These are phyloP conservation scores for Tholera decimalis DNA, from an alignment of 2,888 invertebrate species.

Conservation along the genomic window DNA sequence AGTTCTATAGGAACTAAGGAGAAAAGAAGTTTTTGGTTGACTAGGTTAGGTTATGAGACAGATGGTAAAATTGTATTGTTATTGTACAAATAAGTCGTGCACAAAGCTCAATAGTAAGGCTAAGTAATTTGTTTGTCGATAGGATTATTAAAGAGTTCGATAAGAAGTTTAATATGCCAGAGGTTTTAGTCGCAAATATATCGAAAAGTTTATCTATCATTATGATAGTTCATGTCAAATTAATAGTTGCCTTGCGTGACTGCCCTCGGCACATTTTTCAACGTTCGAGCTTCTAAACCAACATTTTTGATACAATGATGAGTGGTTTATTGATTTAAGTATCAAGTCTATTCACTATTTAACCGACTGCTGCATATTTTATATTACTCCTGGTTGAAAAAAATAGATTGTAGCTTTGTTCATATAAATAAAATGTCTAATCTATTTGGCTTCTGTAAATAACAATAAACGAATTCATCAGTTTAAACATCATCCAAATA, in stretches of 20 bases:
- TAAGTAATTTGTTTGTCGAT: not conserved
- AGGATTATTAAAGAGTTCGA: slow-evolving; percentile 1
- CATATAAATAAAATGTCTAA: not conserved
- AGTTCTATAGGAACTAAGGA: too few species aligned
- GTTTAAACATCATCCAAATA: too few species aligned
- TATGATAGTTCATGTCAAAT: slow-evolving; percentile 75
- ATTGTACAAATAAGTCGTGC: too few species aligned
- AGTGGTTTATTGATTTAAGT: slow-evolving; percentile 77
- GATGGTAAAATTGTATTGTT: too few species aligned
- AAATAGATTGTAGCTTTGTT: not conserved
- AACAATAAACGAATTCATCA: not conserved
- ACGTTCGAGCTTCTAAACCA: slow-evolving; percentile 69
- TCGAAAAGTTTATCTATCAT: slow-evolving; percentile 62
- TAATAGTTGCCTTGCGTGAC: slow-evolving; percentile 85
- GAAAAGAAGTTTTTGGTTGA: too few species aligned
- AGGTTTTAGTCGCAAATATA: slow-evolving; percentile 31
- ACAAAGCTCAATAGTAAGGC: not conserved
- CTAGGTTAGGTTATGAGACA: too few species aligned
- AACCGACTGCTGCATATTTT: slow-evolving; percentile 15
- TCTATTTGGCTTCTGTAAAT: not conserved
- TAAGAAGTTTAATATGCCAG: slow-evolving; percentile 16
- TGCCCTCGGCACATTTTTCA: slow-evolving; percentile 78
- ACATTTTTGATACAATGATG: slow-evolving; percentile 74
- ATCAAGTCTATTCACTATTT: slow-evolving; percentile 40
- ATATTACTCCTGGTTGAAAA: slow-evolving; percentile 13